Percentiles rank a stretch among this genome's conserved stretches.
phyloP scores from a whole-genome alignment of 2,888 invertebrate genomes.

The Leucoma salicis region DNA sequence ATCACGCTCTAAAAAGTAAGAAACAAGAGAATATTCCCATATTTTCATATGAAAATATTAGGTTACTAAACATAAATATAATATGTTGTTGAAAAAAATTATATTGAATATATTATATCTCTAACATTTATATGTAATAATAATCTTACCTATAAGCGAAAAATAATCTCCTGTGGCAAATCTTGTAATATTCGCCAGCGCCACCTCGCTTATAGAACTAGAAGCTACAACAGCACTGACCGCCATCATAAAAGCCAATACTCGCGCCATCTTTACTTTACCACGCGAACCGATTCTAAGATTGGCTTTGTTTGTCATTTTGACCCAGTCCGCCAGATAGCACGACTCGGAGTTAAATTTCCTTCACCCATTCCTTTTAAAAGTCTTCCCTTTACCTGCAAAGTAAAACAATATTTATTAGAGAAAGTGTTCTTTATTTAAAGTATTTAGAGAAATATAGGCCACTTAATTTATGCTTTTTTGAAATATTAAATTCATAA shows the following conservation, averaged over 20 bases:
- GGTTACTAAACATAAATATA: no score
- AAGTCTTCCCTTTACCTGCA: constrained; percentile 39
- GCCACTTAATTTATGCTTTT: background rate
- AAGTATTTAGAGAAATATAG: no score
- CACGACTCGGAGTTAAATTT: constrained; percentile 22
- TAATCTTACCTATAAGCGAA: constrained; percentile 71
- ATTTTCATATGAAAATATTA: no score
- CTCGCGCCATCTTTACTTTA: constrained; percentile 55
- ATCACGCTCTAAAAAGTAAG: no score
- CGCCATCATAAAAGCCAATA: constrained; percentile 42
- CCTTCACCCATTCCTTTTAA: constrained; percentile 28
- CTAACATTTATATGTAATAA: no score
- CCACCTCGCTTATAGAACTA: constrained; percentile 55
- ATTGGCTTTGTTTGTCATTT: constrained; percentile 39
- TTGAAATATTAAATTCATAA: background rate
- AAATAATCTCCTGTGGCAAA: constrained; percentile 84
- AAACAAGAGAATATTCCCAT: no score
- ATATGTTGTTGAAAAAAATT: no score
- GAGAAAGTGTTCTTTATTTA: background rate
- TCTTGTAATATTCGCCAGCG: constrained; percentile 79
- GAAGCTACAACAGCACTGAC: constrained; percentile 36
- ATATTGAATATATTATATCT: no score
- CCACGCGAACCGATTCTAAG: constrained; percentile 24
- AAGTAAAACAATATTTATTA: constrained; percentile 16
- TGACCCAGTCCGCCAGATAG: constrained; percentile 37